Evolutionary conservation across 1,140 invertebrate species (phyloP), one percentile per base, ranked within the genome.

Genomic region (Drosophila tani): DNA sequence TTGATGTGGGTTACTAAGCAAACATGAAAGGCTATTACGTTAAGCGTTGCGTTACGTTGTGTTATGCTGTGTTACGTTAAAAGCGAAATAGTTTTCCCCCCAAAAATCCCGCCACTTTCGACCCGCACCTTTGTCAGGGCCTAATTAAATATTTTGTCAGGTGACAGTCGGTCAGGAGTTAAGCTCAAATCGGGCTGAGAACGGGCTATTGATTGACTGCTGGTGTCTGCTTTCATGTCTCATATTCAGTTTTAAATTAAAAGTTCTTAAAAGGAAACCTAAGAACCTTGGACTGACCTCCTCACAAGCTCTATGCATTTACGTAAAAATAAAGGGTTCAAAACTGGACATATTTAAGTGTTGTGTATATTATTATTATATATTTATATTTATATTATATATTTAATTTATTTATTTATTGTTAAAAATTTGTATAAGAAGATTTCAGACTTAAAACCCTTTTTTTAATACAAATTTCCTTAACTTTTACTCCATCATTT

Each of bases 1-100:
- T 90, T 90, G 85, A 90, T 90, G 85, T 90, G 81, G 85, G 85
- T 90, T 90, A 90, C 85, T 90, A 90, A 90, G 82, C 85, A 90
- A 90, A 91, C 85, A 90, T 90, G 85, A 90, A 90, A 91, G 84
- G 86, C 85, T 85, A 90, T 90, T 90, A 90, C 86, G 81, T 80
- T 88, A 90, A 88, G 81, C 85, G 85, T 81, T 88, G 84, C 82
- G 82, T 85, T 85, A 71, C 69, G 81, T 85, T 78, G 49, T 74
- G 63, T 62, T 76, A 41, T 68, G 70, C 68, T 60, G 7, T 19
- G 62, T 79, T 82, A 79, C 70, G 84, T 69, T 78, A 64, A 60
- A 81, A 78, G 59, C 55, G 62, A 86, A 79, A 75, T 71, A 79
- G 75, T 74, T 78, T 70, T 65, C 38, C 11, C 4, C 15, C 12